phyloP scores from a whole-genome alignment of 2,888 invertebrate genomes.

The Campoplex capitator region DNA sequence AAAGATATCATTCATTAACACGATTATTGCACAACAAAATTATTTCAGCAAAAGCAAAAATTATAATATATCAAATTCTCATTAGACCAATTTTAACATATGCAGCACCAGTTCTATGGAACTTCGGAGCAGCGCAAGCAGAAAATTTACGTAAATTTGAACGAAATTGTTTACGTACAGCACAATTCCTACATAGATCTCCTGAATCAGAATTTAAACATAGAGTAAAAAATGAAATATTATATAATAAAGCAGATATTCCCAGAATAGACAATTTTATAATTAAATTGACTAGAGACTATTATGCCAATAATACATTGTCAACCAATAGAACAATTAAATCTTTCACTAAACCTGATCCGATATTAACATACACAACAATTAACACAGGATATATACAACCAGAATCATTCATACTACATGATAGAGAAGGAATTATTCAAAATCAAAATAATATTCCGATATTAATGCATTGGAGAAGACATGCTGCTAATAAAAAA shows the following conservation, averaged over 20 bases:
- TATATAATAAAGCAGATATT: conserved; percentile 54
- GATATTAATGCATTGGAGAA: too few species aligned
- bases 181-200: conserved; percentile 19
- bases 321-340: background rate
- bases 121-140: too few species aligned
- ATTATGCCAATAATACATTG: background rate
- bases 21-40: too few species aligned
- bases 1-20: too few species aligned
- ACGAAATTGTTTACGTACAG: conserved; percentile 13
- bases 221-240: conserved; percentile 24
- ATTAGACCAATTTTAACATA: too few species aligned
- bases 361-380: background rate
- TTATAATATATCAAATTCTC: too few species aligned
- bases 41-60: too few species aligned
- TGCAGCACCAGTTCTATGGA: too few species aligned
- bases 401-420: conserved; percentile 25
- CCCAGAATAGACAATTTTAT: conserved; percentile 45
- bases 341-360: background rate
- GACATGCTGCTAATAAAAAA: too few species aligned
- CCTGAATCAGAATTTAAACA: background rate
- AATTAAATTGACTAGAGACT: conserved; percentile 50
- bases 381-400: conserved; percentile 15
- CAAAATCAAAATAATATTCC: conserved; percentile 28
- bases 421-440: background rate
- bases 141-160: too few species aligned